Percentiles rank a stretch among this genome's conserved stretches.
Evolutionary conservation across 2,113 vertebrate species (phyloP).

Genomic region (Festucalex cinctus): DNA sequence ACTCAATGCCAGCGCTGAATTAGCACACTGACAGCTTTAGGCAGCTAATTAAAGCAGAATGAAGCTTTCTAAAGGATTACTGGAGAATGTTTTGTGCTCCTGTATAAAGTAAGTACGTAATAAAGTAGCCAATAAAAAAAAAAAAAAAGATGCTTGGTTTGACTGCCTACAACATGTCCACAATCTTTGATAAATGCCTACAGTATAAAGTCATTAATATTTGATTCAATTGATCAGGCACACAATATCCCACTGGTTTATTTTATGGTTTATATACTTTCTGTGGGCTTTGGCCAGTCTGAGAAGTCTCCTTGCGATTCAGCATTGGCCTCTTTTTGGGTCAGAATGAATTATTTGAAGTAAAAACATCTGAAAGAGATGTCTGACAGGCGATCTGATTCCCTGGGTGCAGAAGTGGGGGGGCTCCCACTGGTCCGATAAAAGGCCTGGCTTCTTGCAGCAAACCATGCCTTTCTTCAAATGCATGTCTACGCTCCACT

Average conservation of each 20-base stretch:
- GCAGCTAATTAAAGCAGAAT: conserved; percentile 62
- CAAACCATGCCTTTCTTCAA: conserved; percentile 60
- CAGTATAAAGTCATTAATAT: not conserved
- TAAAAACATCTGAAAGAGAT: conserved; percentile 49
- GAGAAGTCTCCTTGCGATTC: conserved; percentile 12
- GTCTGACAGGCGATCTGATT: conserved; percentile 51
- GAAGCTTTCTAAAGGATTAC: conserved; percentile 51
- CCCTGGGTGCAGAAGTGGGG: conserved; percentile 37
- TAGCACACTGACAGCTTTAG: conserved; percentile 44
- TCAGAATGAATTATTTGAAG: conserved; percentile 40
- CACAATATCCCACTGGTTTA: not conserved
- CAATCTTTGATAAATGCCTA: conserved; percentile 1
- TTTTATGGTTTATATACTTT: conserved; percentile 6
- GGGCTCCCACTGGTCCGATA: conserved; percentile 58
- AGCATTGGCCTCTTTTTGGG: conserved; percentile 25
- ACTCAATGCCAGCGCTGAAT: conserved; percentile 55
- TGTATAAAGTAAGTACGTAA: not conserved
- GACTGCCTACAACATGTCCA: not conserved
- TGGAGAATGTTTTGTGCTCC: conserved; percentile 8
- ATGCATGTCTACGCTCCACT: conserved; percentile 50
- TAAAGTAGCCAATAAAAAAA: not conserved
- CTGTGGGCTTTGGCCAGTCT: not conserved
- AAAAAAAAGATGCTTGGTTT: not conserved
- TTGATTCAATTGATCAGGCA: not conserved
- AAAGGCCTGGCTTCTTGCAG: conserved; percentile 56